Evolutionary conservation across 1,140 invertebrate species (phyloP).

Genomic region (Scaptomyza graminum): DNA sequence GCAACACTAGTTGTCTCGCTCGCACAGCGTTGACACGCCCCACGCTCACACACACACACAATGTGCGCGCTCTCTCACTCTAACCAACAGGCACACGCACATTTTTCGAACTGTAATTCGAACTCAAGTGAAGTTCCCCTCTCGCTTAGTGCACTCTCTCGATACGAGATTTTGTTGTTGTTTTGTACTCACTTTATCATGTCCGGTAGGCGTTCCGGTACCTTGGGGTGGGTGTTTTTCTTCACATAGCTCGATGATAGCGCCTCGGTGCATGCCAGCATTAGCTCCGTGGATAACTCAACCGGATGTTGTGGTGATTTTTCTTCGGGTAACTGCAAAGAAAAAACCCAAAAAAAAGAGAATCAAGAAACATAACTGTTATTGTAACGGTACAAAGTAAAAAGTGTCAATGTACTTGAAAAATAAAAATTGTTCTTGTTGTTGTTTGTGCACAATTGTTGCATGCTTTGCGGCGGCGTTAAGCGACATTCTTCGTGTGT

Average conservation of each 20-base stretch:
- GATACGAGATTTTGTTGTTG: slow-evolving; percentile 14
- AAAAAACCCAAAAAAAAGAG: slow-evolving; percentile 5
- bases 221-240: slow-evolving; percentile 82
- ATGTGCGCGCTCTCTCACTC: slow-evolving; percentile 21
- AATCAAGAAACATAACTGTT: slow-evolving; percentile 1
- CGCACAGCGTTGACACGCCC: slow-evolving; percentile 47
- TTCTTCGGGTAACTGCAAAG: slow-evolving; percentile 81
- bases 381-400: not conserved
- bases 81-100: not conserved
- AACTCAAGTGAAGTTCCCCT: slow-evolving; percentile 36
- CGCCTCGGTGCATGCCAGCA: slow-evolving; percentile 82
- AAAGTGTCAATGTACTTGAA: not conserved
- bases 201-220: slow-evolving; percentile 83
- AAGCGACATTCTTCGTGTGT: slow-evolving; percentile 35
- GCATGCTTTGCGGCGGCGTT: slow-evolving; percentile 67
- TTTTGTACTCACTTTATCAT: slow-evolving; percentile 83
- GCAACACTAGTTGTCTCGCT: slow-evolving; percentile 26
- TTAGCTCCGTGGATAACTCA: slow-evolving; percentile 83
- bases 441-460: slow-evolving; percentile 63
- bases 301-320: slow-evolving; percentile 83
- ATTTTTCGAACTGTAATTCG: slow-evolving; percentile 36
- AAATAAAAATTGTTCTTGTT: slow-evolving; percentile 1
- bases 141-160: slow-evolving; percentile 5
- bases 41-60: slow-evolving; percentile 8
- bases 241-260: slow-evolving; percentile 79